A percentile compares a stretch with the other conserved stretches of the same genome.
phyloP scores from a whole-genome alignment of 1,140 invertebrate species.

The Teleogryllus occipitalis region DNA sequence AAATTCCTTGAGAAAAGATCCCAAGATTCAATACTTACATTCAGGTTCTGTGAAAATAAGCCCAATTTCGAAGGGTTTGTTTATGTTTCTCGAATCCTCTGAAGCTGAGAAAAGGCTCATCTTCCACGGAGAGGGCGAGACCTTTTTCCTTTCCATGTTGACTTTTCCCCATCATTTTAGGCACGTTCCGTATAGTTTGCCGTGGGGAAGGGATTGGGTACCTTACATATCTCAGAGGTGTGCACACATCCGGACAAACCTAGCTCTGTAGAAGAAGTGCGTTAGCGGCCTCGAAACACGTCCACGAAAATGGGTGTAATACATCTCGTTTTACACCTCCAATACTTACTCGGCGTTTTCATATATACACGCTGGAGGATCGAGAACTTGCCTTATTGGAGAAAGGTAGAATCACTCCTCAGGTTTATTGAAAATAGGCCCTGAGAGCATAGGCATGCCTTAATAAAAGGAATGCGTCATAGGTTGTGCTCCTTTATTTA shows the following conservation, averaged over 20 bases:
- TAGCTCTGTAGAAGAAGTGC: too few species aligned
- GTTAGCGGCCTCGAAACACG: not conserved
- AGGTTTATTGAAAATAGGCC: too few species aligned
- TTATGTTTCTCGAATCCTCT: not conserved
- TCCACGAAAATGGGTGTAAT: not conserved
- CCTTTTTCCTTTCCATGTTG: not conserved
- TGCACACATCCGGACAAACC: not conserved
- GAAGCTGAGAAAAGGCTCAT: not conserved
- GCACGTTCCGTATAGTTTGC: not conserved
- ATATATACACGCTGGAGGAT: not conserved
- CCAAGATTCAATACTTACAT: not conserved
- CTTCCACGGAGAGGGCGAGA: not conserved
- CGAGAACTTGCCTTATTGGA: not conserved
- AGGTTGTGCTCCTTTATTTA: too few species aligned
- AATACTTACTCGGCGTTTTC: not conserved
- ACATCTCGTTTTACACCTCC: not conserved
- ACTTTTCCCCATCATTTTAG: not conserved
- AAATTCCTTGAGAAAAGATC: too few species aligned
- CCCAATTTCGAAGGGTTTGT: not conserved
- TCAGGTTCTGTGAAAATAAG: not conserved
- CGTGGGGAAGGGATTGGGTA: not conserved
- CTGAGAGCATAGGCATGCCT: too few species aligned
- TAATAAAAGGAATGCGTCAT: too few species aligned
- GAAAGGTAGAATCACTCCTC: not conserved
- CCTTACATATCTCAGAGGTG: not conserved